Conservation (phyloP, 2,797 vertebrate genomes). For the Ambastaia sidthimunki region DNA sequence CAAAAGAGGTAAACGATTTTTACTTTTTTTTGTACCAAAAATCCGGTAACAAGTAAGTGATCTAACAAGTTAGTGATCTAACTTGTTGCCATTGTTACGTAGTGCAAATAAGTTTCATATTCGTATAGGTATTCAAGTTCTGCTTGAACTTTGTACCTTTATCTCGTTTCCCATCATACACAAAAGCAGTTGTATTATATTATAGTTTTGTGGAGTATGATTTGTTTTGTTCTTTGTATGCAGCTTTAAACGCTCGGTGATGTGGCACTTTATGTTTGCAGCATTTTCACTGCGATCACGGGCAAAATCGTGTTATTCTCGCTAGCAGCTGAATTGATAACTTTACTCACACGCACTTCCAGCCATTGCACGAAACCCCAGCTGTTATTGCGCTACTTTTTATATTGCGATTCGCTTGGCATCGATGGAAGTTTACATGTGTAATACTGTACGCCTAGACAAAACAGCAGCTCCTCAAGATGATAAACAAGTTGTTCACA, state of each 20-base stretch:
- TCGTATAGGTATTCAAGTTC: not conserved
- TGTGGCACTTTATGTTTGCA: conserved; percentile 14
- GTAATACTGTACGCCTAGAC: not conserved
- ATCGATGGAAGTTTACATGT: not conserved
- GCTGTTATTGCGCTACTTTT: not conserved
- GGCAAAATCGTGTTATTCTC: not conserved
- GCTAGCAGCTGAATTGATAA: not conserved
- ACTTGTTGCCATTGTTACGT: not conserved
- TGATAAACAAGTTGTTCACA: not conserved
- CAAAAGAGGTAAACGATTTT: conserved; percentile 34
- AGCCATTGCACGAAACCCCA: not conserved
- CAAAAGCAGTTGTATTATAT: not conserved
- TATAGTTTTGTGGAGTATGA: no score
- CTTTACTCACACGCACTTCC: not conserved
- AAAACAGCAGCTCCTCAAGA: not conserved
- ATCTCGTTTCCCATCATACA: not conserved
- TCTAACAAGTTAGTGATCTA: not conserved
- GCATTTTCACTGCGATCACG: not conserved
- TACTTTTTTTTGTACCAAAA: not conserved
- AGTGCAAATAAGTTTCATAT: not conserved
- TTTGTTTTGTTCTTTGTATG: not conserved
- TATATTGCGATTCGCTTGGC: not conserved
- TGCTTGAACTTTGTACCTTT: not conserved
- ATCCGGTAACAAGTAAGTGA: not conserved
- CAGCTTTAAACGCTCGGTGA: conserved; percentile 4